Evolutionary conservation across 2,888 invertebrate species (phyloP).

Genomic region (Hirtodrosophila alboralis): DNA sequence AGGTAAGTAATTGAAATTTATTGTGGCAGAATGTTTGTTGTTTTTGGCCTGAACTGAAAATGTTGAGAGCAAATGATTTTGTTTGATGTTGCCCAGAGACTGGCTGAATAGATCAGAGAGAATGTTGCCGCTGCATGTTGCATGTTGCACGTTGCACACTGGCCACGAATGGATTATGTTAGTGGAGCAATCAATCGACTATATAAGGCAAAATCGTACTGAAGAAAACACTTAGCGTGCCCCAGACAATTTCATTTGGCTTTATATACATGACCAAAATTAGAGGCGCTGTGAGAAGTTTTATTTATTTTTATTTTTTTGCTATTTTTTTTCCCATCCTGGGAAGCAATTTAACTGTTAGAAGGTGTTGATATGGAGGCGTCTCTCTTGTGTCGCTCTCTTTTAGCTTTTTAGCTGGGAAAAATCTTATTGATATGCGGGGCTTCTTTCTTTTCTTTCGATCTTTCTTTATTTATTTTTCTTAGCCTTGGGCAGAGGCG

Average conservation of each 20-base stretch:
- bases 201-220: conserved; percentile 73
- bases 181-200: conserved; percentile 81
- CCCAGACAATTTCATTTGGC: conserved; percentile 75
- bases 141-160: conserved; percentile 38
- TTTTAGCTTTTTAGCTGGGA: conserved; percentile 48
- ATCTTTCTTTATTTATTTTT: no score
- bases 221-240: conserved; percentile 73
- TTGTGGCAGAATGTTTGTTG: conserved; percentile 74
- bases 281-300: conserved; percentile 51
- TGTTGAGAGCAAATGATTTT: conserved; percentile 48
- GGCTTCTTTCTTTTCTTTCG: no score
- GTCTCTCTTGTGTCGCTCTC: no score
- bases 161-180: conserved; percentile 61
- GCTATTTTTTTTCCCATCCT: no score
- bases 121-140: conserved; percentile 54
- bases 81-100: conserved; percentile 51
- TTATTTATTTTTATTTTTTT: no score
- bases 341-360: conserved; percentile 54
- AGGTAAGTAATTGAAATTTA: conserved; percentile 80
- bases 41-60: conserved; percentile 48
- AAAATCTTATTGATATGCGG: conserved; percentile 73
- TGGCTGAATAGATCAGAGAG: conserved; percentile 51
- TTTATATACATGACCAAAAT: conserved; percentile 67
- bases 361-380: conserved; percentile 63
- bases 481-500: conserved; percentile 50